Percentiles rank a stretch among this genome's conserved stretches.
These are phyloP conservation scores for Cheilosia soror DNA, from an alignment of 2,888 invertebrate genomes.

Conservation along the genomic window DNA sequence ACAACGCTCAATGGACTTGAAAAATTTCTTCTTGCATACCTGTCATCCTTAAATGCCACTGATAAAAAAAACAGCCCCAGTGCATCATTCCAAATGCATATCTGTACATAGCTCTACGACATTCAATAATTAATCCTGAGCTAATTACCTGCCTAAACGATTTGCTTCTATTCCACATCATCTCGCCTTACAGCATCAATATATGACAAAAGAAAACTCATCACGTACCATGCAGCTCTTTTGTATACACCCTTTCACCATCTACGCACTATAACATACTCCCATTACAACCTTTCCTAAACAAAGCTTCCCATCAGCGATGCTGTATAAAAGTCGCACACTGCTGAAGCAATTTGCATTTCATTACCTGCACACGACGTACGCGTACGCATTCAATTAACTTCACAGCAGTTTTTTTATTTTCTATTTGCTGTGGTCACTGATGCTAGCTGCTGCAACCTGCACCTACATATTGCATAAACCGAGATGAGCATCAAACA, in stretches of 20 bases:
- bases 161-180: too few species aligned
- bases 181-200: neutral
- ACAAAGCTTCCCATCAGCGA: constrained; percentile 12
- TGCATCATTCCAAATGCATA: too few species aligned
- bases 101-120: too few species aligned
- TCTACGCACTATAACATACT: neutral
- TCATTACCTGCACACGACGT: constrained; percentile 62
- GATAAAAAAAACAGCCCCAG: too few species aligned
- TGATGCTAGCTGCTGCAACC: constrained; percentile 18
- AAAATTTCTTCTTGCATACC: too few species aligned
- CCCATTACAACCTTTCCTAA: neutral
- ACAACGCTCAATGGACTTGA: too few species aligned
- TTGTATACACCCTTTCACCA: constrained; percentile 10
- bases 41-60: too few species aligned
- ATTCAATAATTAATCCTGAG: too few species aligned
- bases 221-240: constrained; percentile 19
- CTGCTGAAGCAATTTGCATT: constrained; percentile 67
- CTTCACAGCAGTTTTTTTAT: constrained; percentile 19
- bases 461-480: constrained; percentile 23
- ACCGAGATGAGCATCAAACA: constrained; percentile 46
- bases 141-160: too few species aligned
- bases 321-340: constrained; percentile 63
- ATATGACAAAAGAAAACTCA: constrained; percentile 46
- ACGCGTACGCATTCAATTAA: constrained; percentile 66
- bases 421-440: neutral